Conservation (phyloP, 2,113 vertebrate species). For the Pogona vitticeps region DNA sequence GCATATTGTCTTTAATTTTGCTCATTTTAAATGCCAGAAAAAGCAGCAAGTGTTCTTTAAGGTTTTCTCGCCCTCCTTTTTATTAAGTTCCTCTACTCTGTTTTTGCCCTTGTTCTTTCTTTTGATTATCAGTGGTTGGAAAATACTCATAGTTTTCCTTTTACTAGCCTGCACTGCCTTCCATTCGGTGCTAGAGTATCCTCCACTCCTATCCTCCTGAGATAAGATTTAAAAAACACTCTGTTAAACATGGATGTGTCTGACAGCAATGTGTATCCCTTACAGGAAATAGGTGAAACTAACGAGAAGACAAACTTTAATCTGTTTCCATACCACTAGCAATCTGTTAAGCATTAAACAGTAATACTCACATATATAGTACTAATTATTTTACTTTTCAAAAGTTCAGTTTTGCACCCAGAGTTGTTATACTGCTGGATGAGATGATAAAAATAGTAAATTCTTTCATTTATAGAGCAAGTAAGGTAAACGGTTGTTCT, state of each 20-base stretch:
- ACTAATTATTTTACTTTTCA: conserved; percentile 29
- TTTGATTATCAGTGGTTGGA: conserved; percentile 40
- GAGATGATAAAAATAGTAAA: conserved; percentile 21
- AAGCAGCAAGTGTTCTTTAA: conserved; percentile 16
- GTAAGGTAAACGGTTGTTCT: conserved; percentile 1
- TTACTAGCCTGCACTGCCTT: not conserved
- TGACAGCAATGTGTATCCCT: conserved; percentile 29
- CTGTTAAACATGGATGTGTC: not conserved
- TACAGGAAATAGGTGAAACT: conserved; percentile 20
- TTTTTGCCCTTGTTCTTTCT: conserved; percentile 47
- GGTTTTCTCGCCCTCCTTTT: conserved; percentile 12
- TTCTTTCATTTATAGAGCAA: not conserved
- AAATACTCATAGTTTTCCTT: conserved; percentile 10
- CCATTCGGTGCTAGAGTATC: conserved; percentile 4
- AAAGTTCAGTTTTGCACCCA: rapidly evolving
- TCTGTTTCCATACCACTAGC: not conserved
- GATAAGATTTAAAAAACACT: not conserved
- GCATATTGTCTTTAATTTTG: conserved; percentile 45
- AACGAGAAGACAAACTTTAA: not conserved
- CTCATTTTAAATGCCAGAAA: conserved; percentile 24
- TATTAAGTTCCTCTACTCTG: conserved; percentile 19
- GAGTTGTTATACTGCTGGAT: conserved; percentile 19
- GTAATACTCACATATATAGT: conserved; percentile 5
- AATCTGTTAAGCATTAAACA: not conserved
- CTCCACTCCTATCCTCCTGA: conserved; percentile 18